Conservation (phyloP, 2,113 vertebrate species). For the Myotis brandtii region DNA sequence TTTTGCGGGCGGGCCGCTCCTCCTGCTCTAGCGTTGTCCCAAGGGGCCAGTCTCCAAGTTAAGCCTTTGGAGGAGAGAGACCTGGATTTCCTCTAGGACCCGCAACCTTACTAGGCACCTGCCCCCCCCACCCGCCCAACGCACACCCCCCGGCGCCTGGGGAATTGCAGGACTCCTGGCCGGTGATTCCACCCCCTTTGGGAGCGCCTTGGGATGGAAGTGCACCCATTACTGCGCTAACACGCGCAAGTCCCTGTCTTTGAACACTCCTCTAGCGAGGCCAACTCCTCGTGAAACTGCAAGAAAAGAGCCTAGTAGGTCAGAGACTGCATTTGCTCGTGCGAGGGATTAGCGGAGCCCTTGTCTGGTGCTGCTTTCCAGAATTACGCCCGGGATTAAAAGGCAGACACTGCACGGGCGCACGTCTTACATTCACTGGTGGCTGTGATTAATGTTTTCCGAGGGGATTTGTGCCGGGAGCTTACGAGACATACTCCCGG, state of each 20-base stretch:
- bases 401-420: conserved; percentile 64
- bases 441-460: conserved; percentile 79
- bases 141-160: fast-evolving
- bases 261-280: neutral
- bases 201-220: neutral
- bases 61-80: neutral
- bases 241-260: neutral
- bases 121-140: fast-evolving
- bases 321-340: conserved; percentile 61
- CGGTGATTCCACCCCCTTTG: neutral
- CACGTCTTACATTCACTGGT: conserved; percentile 69
- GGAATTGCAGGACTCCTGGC: neutral
- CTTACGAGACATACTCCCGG: neutral
- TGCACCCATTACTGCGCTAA: neutral
- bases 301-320: conserved; percentile 38
- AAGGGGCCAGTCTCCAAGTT: neutral
- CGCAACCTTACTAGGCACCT: neutral
- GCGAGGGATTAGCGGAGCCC: conserved; percentile 78
- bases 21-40: fast-evolving
- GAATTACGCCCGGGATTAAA: conserved; percentile 85
- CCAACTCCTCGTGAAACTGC: conserved; percentile 37
- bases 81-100: neutral
- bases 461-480: conserved; percentile 74
- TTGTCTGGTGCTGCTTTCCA: conserved; percentile 70
- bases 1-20: neutral